Evolutionary conservation across 2,113 vertebrate genomes (phyloP).

Genomic region (Regulus satrapa): DNA sequence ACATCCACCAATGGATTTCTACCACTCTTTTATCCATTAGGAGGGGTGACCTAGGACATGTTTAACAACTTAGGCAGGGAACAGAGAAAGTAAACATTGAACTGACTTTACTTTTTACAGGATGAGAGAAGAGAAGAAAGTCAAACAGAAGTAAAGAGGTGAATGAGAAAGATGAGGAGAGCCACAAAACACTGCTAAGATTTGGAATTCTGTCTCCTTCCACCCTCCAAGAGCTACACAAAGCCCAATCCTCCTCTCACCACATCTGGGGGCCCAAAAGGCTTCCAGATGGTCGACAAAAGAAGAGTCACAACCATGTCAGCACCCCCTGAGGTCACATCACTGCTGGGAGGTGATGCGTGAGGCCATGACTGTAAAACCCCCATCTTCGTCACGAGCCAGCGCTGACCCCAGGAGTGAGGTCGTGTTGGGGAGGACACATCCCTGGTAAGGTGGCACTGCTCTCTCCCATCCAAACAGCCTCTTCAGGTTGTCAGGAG

Average conservation of each 20-base stretch:
- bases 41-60: neutral
- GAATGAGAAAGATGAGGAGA: neutral
- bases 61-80: neutral
- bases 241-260: neutral
- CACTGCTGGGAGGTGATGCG: neutral
- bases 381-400: neutral
- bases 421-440: accelerated
- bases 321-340: neutral
- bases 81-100: neutral
- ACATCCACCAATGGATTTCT: neutral
- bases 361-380: neutral
- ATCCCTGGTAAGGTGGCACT: neutral
- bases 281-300: neutral
- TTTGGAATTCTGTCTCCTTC: neutral
- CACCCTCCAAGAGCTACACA: neutral
- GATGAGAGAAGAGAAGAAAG: neutral
- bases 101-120: neutral
- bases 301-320: neutral
- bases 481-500: neutral
- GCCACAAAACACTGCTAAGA: neutral
- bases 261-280: neutral
- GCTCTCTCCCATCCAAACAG: neutral
- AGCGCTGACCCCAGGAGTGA: neutral
- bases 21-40: neutral
- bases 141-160: neutral